A percentile compares a stretch with the other conserved stretches of the same genome.
Conservation (phyloP, 2,113 vertebrate genomes). For the Eulemur macaco region DNA sequence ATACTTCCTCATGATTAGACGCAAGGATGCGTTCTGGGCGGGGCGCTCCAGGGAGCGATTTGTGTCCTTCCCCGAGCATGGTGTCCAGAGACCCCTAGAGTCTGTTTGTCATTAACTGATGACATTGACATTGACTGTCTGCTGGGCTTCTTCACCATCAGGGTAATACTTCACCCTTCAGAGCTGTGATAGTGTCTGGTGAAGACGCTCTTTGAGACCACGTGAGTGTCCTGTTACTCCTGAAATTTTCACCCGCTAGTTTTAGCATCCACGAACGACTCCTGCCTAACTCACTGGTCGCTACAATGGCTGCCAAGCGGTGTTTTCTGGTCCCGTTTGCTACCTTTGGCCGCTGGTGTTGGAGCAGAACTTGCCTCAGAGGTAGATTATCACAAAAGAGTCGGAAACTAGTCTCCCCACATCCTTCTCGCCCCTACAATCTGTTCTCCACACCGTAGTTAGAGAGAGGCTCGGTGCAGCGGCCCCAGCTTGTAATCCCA, state of each 20-base stretch:
- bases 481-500: too few relatives aligned
- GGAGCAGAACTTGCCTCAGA: background rate
- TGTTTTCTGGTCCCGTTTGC: background rate
- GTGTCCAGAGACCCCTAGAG: background rate
- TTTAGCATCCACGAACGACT: background rate
- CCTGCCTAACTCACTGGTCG: background rate
- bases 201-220: background rate
- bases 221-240: background rate
- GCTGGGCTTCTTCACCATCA: background rate
- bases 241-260: background rate
- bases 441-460: background rate
- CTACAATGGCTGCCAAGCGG: accelerated
- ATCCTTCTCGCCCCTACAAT: background rate
- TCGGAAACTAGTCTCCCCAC: background rate
- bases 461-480: background rate
- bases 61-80: background rate
- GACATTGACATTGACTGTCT: background rate
- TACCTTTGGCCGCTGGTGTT: background rate
- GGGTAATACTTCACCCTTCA: background rate
- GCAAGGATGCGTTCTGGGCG: background rate
- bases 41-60: background rate
- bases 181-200: too few relatives aligned
- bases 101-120: too few relatives aligned
- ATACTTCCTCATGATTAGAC: background rate
- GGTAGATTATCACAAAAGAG: background rate